Evolutionary conservation across 2,888 invertebrate species (phyloP), one percentile per base, ranked within the genome.

Genomic region (Platycheirus rosarum): DNA sequence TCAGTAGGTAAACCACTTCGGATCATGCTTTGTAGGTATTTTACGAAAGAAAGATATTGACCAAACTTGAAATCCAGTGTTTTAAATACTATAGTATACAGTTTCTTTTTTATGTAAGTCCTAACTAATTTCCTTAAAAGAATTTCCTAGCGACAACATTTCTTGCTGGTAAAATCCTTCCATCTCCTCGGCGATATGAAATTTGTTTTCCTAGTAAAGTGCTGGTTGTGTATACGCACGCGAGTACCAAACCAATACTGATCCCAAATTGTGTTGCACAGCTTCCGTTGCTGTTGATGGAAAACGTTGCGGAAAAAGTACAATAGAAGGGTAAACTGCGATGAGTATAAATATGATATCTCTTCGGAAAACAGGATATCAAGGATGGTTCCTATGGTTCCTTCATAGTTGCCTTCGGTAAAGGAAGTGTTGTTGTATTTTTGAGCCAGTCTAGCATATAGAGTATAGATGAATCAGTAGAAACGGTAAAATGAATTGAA

Each of bases 271-370:
- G 57, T 60, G 49, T 71, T 71, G 63, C 53, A 35, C 37, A 53
- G 53, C 53, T 26, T 71, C 62, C 71, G 46, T 44, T 29, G 4
- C 40, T 23, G 44, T 42, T 23, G 32, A 7, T 29, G 44, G 51
- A 42, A 11, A 60, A 51, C 51, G 32, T 44, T 71, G 60, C 42
- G 42, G 70, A 42, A 62, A 49, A 71, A 35, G 14, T 51, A 62
- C 42, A 40, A 51, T 32, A 14, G 18, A 49, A 18, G 37, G 37
- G 37, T 46, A 29, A 48, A 23, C 63, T 48, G 20, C n/a, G 32
- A 55, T 32, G 46, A 11, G 51, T 35, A 53, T 71, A 63, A 53
- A 63, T 53, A 42, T 46, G 71, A 63, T 53, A 63, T 63, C 71
- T 20, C 42, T 71, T 51, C 26, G 42, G 51, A 20, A 66, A 20